These are phyloP conservation scores for Leptinotarsa tumamoca DNA, from an alignment of 2,888 invertebrate genomes.

Conservation along the genomic window DNA sequence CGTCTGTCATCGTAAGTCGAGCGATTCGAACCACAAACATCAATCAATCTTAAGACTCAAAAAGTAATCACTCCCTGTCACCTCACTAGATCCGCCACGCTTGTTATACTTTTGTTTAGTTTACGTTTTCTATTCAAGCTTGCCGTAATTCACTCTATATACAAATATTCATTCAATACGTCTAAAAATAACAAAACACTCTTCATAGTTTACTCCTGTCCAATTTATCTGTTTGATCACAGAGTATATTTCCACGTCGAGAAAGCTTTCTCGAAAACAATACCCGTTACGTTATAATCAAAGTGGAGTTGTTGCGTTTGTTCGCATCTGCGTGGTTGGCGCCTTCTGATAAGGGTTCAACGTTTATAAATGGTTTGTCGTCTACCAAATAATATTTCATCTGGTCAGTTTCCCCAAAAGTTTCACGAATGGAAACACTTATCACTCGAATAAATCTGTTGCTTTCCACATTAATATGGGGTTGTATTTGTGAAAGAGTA, in stretches of 20 bases:
- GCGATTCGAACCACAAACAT: too few species aligned
- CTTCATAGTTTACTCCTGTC: slow-evolving; percentile 6
- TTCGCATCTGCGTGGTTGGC: background rate
- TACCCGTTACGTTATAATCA: background rate
- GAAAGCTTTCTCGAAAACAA: slow-evolving; percentile 5
- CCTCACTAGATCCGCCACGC: too few species aligned
- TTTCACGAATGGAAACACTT: slow-evolving; percentile 27
- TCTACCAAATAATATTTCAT: slow-evolving; percentile 19
- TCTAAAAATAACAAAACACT: background rate
- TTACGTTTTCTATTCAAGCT: background rate
- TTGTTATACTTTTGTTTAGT: background rate
- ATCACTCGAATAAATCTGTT: slow-evolving; percentile 30
- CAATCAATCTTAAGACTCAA: too few species aligned
- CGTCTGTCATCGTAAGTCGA: too few species aligned
- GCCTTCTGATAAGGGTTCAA: slow-evolving; percentile 26
- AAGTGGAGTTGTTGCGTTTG: background rate
- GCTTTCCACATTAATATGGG: slow-evolving; percentile 22
- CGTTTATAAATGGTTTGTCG: slow-evolving; percentile 27
- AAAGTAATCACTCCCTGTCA: too few species aligned
- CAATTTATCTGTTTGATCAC: slow-evolving; percentile 7
- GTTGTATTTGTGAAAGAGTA: slow-evolving; percentile 20
- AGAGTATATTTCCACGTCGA: slow-evolving; percentile 6
- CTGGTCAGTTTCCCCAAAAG: slow-evolving; percentile 27
- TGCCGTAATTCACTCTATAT: background rate
- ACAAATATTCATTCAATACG: slow-evolving; percentile 6